Percentiles rank a stretch among this genome's conserved stretches.
Evolutionary conservation across 1,140 invertebrate species (phyloP).

Genomic region (Ips nitidus): DNA sequence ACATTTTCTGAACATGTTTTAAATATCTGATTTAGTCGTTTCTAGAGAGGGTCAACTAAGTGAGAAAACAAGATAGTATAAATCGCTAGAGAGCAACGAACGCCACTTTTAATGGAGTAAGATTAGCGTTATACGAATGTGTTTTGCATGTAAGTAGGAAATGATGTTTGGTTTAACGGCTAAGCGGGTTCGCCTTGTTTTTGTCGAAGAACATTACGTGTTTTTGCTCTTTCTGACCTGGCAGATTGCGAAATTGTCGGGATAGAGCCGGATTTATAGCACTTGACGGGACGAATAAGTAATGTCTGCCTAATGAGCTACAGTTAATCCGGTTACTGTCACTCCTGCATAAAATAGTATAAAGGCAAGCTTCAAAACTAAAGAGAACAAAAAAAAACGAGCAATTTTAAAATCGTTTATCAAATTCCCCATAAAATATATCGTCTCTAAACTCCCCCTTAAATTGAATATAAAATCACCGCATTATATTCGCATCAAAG

Average conservation of each 20-base stretch:
- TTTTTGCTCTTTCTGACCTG: conserved; percentile 38
- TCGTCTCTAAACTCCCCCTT: conserved; percentile 28
- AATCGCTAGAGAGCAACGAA: conserved; percentile 22
- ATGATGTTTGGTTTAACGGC: conserved; percentile 52
- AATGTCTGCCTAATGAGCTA: conserved; percentile 26
- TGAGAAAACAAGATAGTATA: conserved; percentile 13
- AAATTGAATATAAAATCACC: conserved; percentile 37
- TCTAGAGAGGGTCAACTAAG: conserved; percentile 12
- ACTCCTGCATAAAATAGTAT: too few species aligned
- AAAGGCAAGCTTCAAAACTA: not conserved
- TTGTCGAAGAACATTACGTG: conserved; percentile 45
- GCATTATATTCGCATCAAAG: conserved; percentile 37
- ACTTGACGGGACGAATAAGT: conserved; percentile 29
- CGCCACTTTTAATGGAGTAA: conserved; percentile 49
- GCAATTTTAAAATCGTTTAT: conserved; percentile 33
- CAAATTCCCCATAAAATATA: conserved; percentile 33
- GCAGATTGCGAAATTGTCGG: conserved; percentile 35
- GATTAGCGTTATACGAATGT: conserved; percentile 51
- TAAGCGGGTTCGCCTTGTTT: conserved; percentile 46
- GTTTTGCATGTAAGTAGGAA: conserved; percentile 52
- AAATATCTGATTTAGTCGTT: not conserved
- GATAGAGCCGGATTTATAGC: conserved; percentile 33
- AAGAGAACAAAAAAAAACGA: not conserved
- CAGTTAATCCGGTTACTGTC: conserved; percentile 18
- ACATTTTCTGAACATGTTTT: too few species aligned